Evolutionary conservation across 2,888 invertebrate genomes (phyloP).

Genomic region (Podabrus alpinus): DNA sequence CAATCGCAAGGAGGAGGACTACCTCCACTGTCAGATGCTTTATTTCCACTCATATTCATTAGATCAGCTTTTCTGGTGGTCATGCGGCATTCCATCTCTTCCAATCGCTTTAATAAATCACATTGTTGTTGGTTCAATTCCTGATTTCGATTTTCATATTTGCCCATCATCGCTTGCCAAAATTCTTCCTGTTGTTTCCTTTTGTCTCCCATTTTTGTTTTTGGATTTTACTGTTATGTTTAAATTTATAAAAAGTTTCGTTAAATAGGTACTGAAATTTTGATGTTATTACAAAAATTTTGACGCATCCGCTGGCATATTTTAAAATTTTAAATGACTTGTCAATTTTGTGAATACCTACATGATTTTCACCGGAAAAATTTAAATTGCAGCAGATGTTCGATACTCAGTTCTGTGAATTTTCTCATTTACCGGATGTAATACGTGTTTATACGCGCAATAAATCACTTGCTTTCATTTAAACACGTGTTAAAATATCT

Average conservation of each 20-base stretch:
- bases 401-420: no score
- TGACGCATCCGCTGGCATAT: neutral
- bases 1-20: neutral
- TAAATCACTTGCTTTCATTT: no score
- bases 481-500: no score
- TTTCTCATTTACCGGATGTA: no score
- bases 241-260: neutral
- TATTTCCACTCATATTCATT: neutral
- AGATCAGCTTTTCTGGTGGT: slow-evolving; percentile 59
- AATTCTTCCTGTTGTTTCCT: slow-evolving; percentile 21
- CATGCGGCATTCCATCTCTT: slow-evolving; percentile 64
- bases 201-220: slow-evolving; percentile 6
- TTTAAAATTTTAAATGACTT: neutral
- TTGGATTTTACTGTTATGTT: neutral
- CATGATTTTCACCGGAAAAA: neutral
- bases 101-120: slow-evolving; percentile 61
- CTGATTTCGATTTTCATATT: slow-evolving; percentile 60
- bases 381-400: no score
- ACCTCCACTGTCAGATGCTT: neutral
- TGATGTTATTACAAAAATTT: neutral
- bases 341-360: neutral
- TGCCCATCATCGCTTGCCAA: slow-evolving; percentile 53
- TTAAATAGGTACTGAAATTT: neutral
- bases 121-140: slow-evolving; percentile 59
- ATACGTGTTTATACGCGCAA: no score